Evolutionary conservation across 2,113 vertebrate genomes (phyloP), one percentile per base, ranked within the genome.

Genomic region (Brachirus orientalis): DNA sequence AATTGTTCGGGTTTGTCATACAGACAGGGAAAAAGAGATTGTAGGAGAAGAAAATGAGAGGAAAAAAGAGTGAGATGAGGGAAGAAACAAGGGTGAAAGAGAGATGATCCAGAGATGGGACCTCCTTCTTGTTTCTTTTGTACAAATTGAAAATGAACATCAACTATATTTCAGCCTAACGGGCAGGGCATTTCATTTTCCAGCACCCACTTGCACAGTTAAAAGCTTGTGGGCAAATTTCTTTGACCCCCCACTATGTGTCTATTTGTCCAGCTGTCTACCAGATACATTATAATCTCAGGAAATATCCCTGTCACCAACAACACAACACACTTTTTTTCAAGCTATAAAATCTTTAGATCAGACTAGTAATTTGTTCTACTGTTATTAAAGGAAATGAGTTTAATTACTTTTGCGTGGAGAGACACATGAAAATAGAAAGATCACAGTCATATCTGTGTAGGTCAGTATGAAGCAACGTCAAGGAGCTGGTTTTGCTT

Each of bases 1-100:
- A 74, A 85, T 89, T 89, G 86, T 90, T 76, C 18, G 28, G 37
- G 57, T 71, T 75, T 79, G 72, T 85, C 71, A 64, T 73, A 75
- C 55, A 69, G 73, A 86, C 17, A 61, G 33, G 51, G 22, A 61
- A 63, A 58, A 66, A 63, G 69, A 73, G 56, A 46, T 65, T 56
- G 61, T 77, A 82, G 75, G 69, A 68, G 72, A 62, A 83, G 61
- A 60, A 38, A 58, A 13, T 8, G 40, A 66, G 44, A 55, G 50
- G 16, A 62, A 19, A 12, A 48, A 41, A 20, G 28, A 61, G 36
- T 63, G 51, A 51, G 38, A 71, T 33, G 33, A 72, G 17, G 13
- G 22, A 37, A 38, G 6, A 5, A 7, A 7, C 4, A 4, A 37
- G 16, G 36, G 6, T 3, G 28, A 18, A 45, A 20, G 18, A 28